Evolutionary conservation across 1,140 invertebrate species (phyloP), one percentile per base, ranked within the genome.

Genomic region (Coenobita brevimanus): DNA sequence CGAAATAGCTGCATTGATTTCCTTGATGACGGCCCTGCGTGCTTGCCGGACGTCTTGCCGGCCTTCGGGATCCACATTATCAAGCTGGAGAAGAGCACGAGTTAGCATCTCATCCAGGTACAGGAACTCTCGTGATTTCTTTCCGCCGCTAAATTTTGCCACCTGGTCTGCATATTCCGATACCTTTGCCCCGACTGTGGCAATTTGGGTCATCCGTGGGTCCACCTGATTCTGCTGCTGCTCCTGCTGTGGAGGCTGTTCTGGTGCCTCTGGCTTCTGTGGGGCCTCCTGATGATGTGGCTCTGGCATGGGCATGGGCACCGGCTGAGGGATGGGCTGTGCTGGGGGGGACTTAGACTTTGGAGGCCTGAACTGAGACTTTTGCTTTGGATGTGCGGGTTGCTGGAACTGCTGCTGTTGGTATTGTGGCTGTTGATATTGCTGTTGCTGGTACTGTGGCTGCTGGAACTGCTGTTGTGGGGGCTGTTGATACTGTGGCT

Each of bases 71-170:
- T 98, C 97, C 81, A 99, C 96, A 90, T 96, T 95, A 92, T 99
- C 98, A 84, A 99, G 92, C 92, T 97, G 97, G 3, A 99, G 95
- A 84, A 99, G 93, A 92, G 97, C 97, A 62, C 97, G 94, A 0
- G 97, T 99, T 21, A 99, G 93, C 97, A 98, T 98, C 93, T 99
- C 98, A 92, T 99, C 98, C 62, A 99, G 92, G 92, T 95, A 98
- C 41, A 97, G 93, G 91, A 97, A 99, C 81, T 96, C 94, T 92
- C 98, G 98, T 91, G 98, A 96, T 90, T 94, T 94, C 90, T 95
- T 94, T 3, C 94, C 94, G 2, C 97, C 97, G 43, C 91, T 93
- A 91, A 97, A 98, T 79, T 94, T 93, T 89, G 97, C 95, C 8
- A 98, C 97, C 91, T 96, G 94, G 21, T 94, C 94, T 93, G 96